Evolutionary conservation across 2,888 invertebrate species (phyloP).

Genomic region (Celastrina argiolus): DNA sequence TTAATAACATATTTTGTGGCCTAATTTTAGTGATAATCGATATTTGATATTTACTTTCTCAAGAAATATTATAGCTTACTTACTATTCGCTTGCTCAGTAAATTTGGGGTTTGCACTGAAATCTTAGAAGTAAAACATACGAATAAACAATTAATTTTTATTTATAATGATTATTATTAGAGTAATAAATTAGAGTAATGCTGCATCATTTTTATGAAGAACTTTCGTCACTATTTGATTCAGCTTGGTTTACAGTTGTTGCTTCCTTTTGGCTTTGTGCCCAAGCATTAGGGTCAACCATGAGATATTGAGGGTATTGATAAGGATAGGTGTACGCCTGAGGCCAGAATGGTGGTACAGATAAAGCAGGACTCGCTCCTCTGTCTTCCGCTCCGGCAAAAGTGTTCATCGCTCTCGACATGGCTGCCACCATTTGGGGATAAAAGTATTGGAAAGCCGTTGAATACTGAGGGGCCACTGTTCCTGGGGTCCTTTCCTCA

Average conservation of each 20-base stretch:
- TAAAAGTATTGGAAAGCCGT: constrained; percentile 55
- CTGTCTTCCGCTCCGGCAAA: constrained; percentile 52
- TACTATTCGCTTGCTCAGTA: too few species aligned
- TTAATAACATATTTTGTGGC: too few species aligned
- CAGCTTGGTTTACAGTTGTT: constrained; percentile 34
- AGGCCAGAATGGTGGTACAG: constrained; percentile 51
- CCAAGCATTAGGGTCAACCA: constrained; percentile 62
- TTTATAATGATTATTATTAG: background rate
- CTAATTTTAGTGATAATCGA: too few species aligned
- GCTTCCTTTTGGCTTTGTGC: constrained; percentile 42
- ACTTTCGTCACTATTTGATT: constrained; percentile 36
- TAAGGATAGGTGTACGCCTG: constrained; percentile 55
- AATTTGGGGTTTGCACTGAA: too few species aligned
- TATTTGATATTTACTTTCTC: too few species aligned
- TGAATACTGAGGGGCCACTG: constrained; percentile 45
- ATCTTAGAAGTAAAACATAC: background rate
- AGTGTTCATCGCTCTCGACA: constrained; percentile 52
- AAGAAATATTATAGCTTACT: too few species aligned
- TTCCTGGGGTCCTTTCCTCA: constrained; percentile 38
- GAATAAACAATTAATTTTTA: background rate
- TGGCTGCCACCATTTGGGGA: constrained; percentile 61
- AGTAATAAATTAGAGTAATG: background rate
- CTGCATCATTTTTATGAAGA: background rate
- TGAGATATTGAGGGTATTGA: constrained; percentile 60
- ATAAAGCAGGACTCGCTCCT: constrained; percentile 39